Conservation (phyloP, 2,888 invertebrate genomes). For the Phengaris alcon region DNA sequence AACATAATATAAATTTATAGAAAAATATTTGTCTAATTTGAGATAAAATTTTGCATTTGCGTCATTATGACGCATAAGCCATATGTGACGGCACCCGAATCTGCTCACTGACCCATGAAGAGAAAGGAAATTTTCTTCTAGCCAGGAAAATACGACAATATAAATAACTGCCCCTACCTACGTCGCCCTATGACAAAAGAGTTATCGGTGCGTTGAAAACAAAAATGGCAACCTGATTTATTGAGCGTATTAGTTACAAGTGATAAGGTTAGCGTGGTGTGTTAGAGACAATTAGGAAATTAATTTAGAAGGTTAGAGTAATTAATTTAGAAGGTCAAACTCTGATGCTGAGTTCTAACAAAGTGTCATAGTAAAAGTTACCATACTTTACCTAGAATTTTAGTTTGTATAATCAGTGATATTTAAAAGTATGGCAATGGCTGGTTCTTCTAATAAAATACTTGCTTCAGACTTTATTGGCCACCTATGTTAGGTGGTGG, state of each 20-base stretch:
- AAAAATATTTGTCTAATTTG: background rate
- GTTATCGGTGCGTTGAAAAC: conserved; percentile 80
- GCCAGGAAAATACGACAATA: conserved; percentile 76
- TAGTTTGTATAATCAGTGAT: no score
- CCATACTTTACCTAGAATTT: no score
- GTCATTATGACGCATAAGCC: conserved; percentile 28
- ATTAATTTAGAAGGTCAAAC: background rate
- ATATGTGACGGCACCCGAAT: conserved; percentile 54
- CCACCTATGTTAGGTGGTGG: no score
- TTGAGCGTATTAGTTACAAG: conserved; percentile 60
- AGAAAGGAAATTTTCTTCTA: conserved; percentile 78
- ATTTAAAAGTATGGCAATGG: no score
- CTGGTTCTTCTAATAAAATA: no score
- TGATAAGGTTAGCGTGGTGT: conserved; percentile 47
- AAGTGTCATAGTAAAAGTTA: background rate
- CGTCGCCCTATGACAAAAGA: conserved; percentile 80
- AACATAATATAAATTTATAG: background rate
- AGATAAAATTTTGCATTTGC: conserved; percentile 29
- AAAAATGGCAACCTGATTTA: conserved; percentile 78
- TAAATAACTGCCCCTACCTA: conserved; percentile 73
- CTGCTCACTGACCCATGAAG: conserved; percentile 78
- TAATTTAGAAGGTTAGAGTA: background rate
- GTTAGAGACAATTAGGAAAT: conserved; percentile 39
- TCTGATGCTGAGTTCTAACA: background rate
- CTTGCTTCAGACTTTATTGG: no score